Evolutionary conservation across 2,888 invertebrate genomes (phyloP), one percentile per base, ranked within the genome.

Genomic region (Scrobipalpa costella): DNA sequence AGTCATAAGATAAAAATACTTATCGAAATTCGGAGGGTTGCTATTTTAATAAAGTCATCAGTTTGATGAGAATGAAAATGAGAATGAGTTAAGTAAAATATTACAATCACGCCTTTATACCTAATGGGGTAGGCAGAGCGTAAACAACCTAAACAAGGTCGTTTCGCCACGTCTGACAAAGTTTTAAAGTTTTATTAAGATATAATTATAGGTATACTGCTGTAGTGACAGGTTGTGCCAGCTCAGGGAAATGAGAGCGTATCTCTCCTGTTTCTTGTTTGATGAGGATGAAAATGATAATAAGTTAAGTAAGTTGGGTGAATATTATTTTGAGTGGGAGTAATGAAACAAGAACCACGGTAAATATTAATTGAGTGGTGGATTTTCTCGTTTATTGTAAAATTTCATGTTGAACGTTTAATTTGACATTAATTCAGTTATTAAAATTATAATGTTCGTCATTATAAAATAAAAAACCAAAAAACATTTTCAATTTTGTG

Each of bases 21-120:
- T n/a, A n/a, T n/a, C n/a, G n/a, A n/a, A n/a, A 33, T 27, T 44
- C 9, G 55, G 55, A n/a, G n/a, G 21, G 62, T 62, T 44, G 36
- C 62, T 40, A 21, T 44, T 40, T 62, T 44, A 55, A 62, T 62
- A 50, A 50, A 27, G 27, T 27, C 52, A 55, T 55, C 27, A 33
- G 9, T 50, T 61, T 27, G 19, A 55, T 33, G 55, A 55, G 27
- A 34, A 52, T 27, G n/a, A 34, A 55, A 55, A 15, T 27, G 33
- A 21, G 49, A 21, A 21, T 21, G 11, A 49, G 15, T 44, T 44
- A 15, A 44, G n/a, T 44, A 19, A 49, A n/a, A n/a, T n/a, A n/a
- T n/a, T n/a, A n/a, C n/a, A n/a, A n/a, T n/a, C n/a, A n/a, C n/a
- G n/a, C n/a, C n/a, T n/a, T n/a, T n/a, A n/a, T n/a, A n/a, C n/a